Conservation (phyloP, 2,797 vertebrate species). For the Diplodus sargus region DNA sequence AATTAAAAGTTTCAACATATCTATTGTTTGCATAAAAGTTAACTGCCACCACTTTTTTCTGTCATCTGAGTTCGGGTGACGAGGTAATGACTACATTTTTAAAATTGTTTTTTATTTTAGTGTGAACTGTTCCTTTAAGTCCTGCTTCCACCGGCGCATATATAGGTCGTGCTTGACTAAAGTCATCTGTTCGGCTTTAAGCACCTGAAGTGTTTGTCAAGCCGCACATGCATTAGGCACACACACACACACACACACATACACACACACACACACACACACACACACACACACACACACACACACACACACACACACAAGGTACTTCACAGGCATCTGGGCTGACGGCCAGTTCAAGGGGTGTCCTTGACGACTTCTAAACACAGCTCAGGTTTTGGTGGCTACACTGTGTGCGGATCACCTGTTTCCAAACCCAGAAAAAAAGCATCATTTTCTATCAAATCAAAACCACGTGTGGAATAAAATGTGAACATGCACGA, state of each 20-base stretch:
- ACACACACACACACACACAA: background rate
- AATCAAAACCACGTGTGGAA: background rate
- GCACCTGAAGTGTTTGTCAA: background rate
- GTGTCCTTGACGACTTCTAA: slow-evolving; percentile 51
- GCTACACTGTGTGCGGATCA: background rate
- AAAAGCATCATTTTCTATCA: background rate
- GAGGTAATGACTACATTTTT: no score
- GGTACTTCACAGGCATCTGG: slow-evolving; percentile 44
- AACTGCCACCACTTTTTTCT: no score
- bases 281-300: background rate
- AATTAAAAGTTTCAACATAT: no score
- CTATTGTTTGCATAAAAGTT: no score
- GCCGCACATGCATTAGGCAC: background rate
- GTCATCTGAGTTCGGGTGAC: no score
- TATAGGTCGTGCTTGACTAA: background rate
- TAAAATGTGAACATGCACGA: background rate
- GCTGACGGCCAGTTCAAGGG: slow-evolving; percentile 33
- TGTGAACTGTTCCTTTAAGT: background rate
- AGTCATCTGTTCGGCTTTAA: background rate
- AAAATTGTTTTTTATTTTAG: no score
- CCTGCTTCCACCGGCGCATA: background rate
- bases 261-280: background rate
- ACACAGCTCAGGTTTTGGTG: slow-evolving; percentile 30
- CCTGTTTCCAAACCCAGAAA: background rate
- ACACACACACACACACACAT: background rate